Conservation (phyloP, 1,140 invertebrate species). For the Bombus affinis region DNA sequence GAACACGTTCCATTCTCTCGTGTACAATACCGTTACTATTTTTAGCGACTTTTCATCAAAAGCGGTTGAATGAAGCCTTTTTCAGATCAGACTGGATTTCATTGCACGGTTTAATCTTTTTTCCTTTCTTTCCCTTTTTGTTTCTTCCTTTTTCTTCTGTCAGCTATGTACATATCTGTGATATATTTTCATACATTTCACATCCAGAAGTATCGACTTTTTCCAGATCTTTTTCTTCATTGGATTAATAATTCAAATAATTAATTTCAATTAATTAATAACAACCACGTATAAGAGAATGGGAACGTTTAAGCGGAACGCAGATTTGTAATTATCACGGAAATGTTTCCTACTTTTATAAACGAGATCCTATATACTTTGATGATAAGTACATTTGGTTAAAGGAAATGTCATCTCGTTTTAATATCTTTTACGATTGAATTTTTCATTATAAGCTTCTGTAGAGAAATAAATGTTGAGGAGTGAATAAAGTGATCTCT, state of each 20-base stretch:
- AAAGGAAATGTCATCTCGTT: no score
- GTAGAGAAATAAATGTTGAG: no score
- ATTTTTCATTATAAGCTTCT: no score
- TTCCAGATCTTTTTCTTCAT: background rate
- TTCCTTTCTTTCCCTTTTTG: background rate
- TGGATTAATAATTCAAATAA: background rate
- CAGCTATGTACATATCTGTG: background rate
- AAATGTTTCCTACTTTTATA: no score
- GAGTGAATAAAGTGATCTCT: no score
- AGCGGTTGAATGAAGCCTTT: background rate
- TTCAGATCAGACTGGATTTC: conserved; percentile 23
- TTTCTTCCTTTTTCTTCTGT: background rate
- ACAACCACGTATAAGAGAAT: background rate
- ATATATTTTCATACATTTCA: conserved; percentile 7
- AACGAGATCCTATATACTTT: no score
- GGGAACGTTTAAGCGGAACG: background rate
- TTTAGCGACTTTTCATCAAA: conserved; percentile 29
- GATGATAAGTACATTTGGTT: no score
- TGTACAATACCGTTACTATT: conserved; percentile 28
- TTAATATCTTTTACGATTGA: no score
- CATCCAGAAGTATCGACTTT: background rate
- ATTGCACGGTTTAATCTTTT: conserved; percentile 15
- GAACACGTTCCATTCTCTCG: conserved; percentile 22
- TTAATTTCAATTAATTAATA: background rate
- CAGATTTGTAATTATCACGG: background rate